Evolutionary conservation across 2,888 invertebrate genomes (phyloP).

Genomic region (Diarsia rubi): DNA sequence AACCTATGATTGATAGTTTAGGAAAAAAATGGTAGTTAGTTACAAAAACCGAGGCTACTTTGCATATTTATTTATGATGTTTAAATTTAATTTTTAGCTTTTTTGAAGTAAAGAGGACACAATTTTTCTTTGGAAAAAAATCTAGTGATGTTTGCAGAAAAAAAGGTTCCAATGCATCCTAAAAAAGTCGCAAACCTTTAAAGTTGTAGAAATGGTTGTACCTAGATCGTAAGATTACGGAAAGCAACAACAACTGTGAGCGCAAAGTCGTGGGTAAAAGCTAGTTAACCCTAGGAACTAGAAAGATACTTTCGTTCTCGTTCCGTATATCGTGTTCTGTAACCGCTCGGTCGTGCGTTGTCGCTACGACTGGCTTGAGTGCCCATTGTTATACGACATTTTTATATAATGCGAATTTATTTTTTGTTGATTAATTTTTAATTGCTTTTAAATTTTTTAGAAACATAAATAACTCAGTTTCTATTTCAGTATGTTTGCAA

Average conservation of each 20-base stretch:
- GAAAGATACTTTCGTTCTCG: conserved; percentile 75
- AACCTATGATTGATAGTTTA: too few species aligned
- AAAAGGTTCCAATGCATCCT: too few species aligned
- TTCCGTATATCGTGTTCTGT: conserved; percentile 59
- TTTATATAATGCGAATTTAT: not conserved
- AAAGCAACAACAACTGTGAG: not conserved
- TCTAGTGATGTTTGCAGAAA: too few species aligned
- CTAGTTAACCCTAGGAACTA: conserved; percentile 18
- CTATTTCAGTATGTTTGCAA: not conserved
- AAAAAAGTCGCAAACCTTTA: not conserved
- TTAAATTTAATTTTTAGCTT: too few species aligned
- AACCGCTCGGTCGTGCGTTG: conserved; percentile 41
- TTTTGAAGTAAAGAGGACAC: too few species aligned
- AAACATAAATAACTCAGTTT: not conserved
- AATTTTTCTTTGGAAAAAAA: too few species aligned
- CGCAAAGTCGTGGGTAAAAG: conserved; percentile 43
- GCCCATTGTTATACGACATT: conserved; percentile 53
- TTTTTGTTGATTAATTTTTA: not conserved
- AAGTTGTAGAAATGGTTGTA: not conserved
- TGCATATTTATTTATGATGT: too few species aligned
- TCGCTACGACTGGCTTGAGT: conserved; percentile 27
- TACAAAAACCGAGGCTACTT: too few species aligned
- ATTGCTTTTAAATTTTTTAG: not conserved
- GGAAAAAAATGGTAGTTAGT: too few species aligned
- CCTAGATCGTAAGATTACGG: conserved; percentile 1